These are phyloP conservation scores for Trididemnum miniatum DNA, from an alignment of 23 tunicate genomes.

Conservation along the genomic window DNA sequence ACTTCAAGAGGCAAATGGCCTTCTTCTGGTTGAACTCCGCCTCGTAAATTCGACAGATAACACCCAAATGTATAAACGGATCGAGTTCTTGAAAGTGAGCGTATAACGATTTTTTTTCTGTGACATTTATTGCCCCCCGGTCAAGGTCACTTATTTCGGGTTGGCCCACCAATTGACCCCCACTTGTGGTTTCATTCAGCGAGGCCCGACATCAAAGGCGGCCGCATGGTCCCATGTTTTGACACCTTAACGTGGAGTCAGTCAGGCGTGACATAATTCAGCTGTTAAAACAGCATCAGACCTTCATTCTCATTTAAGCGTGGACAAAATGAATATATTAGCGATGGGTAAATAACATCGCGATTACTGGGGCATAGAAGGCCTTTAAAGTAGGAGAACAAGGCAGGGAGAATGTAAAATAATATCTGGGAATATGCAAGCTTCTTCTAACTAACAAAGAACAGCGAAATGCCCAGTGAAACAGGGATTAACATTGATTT, in stretches of 20 bases:
- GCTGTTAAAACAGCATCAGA: neutral
- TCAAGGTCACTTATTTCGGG: neutral
- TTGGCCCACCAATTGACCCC: neutral
- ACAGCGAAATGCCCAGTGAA: no score
- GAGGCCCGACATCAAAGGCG: neutral
- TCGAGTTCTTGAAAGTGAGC: neutral
- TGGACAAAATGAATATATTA: neutral
- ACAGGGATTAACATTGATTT: no score
- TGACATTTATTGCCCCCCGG: neutral
- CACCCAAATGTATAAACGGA: no score
- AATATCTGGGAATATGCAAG: no score
- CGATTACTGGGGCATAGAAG: no score
- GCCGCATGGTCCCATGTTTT: neutral
- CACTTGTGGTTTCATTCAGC: neutral
- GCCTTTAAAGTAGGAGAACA: no score
- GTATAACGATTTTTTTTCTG: neutral
- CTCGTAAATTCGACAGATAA: neutral
- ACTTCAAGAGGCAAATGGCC: neutral
- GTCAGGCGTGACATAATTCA: neutral
- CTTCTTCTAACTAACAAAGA: no score
- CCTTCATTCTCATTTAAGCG: neutral
- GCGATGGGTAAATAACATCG: no score
- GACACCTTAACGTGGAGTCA: neutral
- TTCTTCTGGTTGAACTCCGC: neutral
- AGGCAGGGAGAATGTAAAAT: no score